Evolutionary conservation across 1,140 invertebrate genomes (phyloP), one percentile per base, ranked within the genome.

Genomic region (Eubasilissa regina): DNA sequence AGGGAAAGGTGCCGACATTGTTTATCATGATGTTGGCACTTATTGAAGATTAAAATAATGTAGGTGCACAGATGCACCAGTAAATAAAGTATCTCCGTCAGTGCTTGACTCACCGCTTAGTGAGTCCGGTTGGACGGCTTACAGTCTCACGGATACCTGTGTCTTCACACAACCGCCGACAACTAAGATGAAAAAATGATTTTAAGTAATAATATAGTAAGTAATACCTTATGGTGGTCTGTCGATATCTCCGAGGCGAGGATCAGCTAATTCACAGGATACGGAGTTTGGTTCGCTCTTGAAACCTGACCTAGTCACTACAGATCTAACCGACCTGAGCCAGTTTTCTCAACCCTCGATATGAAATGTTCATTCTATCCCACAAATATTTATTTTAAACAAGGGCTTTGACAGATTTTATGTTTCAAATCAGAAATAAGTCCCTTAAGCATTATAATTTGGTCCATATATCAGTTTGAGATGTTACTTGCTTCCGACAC

Each of bases 251-350:
- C 86, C 86, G 74, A 86, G 87, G 87, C 82, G 76, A 55, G 35
- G 87, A 66, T 51, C 75, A 51, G 75, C 75, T 77, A 55, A 56
- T 74, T 68, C 51, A 55, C 87, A 78, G 68, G 83, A 87, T 87
- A 86, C 86, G 84, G 85, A 85, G 87, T 86, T 78, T 73, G 56
- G 87, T 85, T 87, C 87, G 87, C 86, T 89, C 88, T 89, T 89
- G 87, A 84, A 88, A 89, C 88, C 89, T 90, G 87, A 90, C 88
- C 89, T 89, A 89, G 88, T 87, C 83, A 87, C 87, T 89, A 88
- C 85, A 85, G 87, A 87, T 56, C 62, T 51, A 68, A 89, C 87
- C 87, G 88, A 55, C 87, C 87, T 84, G 85, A 85, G 86, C 88
- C 88, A 88, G 88, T 89, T 87, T 89, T 89, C 86, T 53, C 53